Evolutionary conservation across 2,888 invertebrate species (phyloP).

Genomic region (Pyrochroa serraticornis): DNA sequence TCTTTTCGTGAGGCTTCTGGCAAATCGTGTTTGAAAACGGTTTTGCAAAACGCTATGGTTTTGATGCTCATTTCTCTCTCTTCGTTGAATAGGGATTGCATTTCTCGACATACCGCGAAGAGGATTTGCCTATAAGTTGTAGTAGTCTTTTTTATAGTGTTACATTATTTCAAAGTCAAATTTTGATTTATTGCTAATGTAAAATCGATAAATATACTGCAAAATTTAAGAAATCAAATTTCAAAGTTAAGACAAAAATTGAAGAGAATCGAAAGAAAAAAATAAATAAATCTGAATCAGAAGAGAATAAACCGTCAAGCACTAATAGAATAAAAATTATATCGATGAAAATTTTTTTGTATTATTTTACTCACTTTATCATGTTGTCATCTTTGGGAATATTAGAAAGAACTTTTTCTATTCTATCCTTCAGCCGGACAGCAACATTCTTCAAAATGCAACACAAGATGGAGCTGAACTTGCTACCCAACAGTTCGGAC

Average conservation of each 20-base stretch:
- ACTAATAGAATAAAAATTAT: too few species aligned
- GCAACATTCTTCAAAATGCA: slow-evolving; percentile 60
- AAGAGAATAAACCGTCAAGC: too few species aligned
- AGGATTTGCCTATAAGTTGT: slow-evolving; percentile 61
- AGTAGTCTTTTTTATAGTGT: too few species aligned
- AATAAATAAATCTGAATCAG: too few species aligned
- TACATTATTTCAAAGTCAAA: too few species aligned
- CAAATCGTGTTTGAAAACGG: slow-evolving; percentile 58
- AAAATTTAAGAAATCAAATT: too few species aligned
- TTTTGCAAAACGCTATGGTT: slow-evolving; percentile 81
- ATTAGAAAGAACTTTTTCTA: slow-evolving; percentile 53
- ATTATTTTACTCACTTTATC: slow-evolving; percentile 43
- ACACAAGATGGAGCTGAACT: slow-evolving; percentile 70
- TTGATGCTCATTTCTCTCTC: slow-evolving; percentile 81
- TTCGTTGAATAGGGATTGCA: slow-evolving; percentile 79
- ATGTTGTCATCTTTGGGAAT: slow-evolving; percentile 48
- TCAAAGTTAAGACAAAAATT: too few species aligned
- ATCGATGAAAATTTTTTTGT: too few species aligned
- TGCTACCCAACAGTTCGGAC: slow-evolving; percentile 73
- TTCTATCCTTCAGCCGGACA: slow-evolving; percentile 57
- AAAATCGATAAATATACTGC: too few species aligned
- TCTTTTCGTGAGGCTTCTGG: slow-evolving; percentile 26
- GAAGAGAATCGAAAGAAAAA: too few species aligned
- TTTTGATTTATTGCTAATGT: too few species aligned
- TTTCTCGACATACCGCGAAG: slow-evolving; percentile 74